Evolutionary conservation across 1,140 invertebrate genomes (phyloP).

Genomic region (Rhizoglyphus robini): DNA sequence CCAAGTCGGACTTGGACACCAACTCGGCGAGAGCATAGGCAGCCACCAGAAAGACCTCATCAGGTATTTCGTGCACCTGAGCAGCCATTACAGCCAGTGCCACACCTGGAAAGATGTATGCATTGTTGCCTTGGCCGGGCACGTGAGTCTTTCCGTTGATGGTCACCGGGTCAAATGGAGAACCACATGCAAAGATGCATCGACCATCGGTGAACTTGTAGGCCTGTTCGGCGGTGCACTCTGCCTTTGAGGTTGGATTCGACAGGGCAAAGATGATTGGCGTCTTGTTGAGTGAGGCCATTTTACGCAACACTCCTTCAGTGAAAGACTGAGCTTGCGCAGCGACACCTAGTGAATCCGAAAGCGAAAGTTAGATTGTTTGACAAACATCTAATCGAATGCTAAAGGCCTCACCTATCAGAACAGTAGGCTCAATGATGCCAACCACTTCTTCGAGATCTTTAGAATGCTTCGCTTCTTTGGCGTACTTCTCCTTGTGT

Average conservation of each 20-base stretch:
- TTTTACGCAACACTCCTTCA: constrained; percentile 61
- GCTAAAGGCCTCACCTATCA: constrained; percentile 52
- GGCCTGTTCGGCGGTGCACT: constrained; percentile 86
- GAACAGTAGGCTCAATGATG: constrained; percentile 62
- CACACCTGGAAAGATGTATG: constrained; percentile 89
- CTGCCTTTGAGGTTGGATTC: constrained; percentile 88
- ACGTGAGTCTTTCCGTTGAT: constrained; percentile 61
- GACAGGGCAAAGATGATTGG: constrained; percentile 90
- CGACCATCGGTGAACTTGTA: constrained; percentile 74
- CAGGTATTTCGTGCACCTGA: constrained; percentile 71
- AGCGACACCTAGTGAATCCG: constrained; percentile 53
- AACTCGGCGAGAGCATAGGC: constrained; percentile 67
- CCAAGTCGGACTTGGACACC: constrained; percentile 65
- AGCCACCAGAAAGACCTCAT: constrained; percentile 77
- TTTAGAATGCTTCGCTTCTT: constrained; percentile 59
- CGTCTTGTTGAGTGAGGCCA: constrained; percentile 68
- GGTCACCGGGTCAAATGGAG: constrained; percentile 68
- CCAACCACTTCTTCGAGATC: constrained; percentile 61
- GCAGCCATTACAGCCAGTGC: constrained; percentile 65
- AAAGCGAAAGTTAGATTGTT: constrained; percentile 6
- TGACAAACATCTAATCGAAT: background rate
- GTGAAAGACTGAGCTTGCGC: constrained; percentile 76
- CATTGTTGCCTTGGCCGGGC: constrained; percentile 90
- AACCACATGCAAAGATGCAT: constrained; percentile 79
- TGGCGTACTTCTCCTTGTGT: constrained; percentile 66